Conservation (phyloP, 2,888 invertebrate species). For the Timema cristinae region DNA sequence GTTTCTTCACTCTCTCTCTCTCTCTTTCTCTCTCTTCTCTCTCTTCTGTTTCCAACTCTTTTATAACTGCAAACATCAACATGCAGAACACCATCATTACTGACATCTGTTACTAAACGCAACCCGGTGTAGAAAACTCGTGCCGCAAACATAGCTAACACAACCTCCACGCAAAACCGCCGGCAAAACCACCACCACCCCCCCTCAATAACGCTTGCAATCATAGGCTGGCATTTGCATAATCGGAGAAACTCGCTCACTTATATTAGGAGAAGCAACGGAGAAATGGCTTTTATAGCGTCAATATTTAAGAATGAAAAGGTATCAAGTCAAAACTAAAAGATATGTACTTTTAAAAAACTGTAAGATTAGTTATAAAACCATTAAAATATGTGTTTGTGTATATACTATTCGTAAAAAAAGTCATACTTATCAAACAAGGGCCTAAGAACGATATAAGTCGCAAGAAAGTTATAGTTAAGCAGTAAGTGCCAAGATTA, state of each 20-base stretch:
- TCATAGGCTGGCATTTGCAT: constrained; percentile 12
- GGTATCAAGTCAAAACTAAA: too few relatives aligned
- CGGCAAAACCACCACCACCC: too few relatives aligned
- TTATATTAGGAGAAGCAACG: constrained; percentile 12
- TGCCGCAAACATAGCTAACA: background rate
- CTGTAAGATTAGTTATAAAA: too few relatives aligned
- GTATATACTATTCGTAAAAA: too few relatives aligned
- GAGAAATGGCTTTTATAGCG: background rate
- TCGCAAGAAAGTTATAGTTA: too few relatives aligned
- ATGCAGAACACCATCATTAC: constrained; percentile 23
- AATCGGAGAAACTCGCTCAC: constrained; percentile 10
- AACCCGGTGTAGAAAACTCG: background rate
- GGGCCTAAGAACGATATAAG: too few relatives aligned
- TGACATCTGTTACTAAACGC: constrained; percentile 18
- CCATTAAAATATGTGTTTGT: too few relatives aligned
- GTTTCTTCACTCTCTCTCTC: background rate
- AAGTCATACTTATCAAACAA: too few relatives aligned
- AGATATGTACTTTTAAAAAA: too few relatives aligned
- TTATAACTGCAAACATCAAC: constrained; percentile 14
- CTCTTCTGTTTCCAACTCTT: background rate
- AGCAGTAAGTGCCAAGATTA: too few relatives aligned
- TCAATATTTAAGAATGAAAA: too few relatives aligned
- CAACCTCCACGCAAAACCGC: background rate
- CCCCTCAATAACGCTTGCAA: background rate
- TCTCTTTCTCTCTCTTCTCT: too few relatives aligned